Conservation (phyloP, 2,113 vertebrate genomes). For the Acanthisitta chloris region DNA sequence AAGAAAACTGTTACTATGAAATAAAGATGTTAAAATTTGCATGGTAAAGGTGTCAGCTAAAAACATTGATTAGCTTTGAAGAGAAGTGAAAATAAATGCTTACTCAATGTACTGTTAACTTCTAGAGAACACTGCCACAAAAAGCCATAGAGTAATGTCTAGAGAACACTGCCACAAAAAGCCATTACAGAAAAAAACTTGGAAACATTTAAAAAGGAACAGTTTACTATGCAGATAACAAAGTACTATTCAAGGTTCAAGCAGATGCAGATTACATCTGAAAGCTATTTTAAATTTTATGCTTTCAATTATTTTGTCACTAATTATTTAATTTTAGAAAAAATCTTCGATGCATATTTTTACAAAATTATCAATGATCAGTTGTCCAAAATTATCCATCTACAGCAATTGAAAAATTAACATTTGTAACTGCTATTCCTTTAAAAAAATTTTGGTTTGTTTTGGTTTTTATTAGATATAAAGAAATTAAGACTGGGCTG, state of each 20-base stretch:
- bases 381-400: neutral
- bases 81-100: neutral
- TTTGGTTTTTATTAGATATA: neutral
- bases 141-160: neutral
- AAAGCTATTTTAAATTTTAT: neutral
- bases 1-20: neutral
- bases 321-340: neutral
- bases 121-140: neutral
- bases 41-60: neutral
- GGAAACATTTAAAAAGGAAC: neutral
- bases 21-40: neutral
- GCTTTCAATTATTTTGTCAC: neutral
- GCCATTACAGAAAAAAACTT: neutral
- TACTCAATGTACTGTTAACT: neutral
- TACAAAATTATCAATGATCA: neutral
- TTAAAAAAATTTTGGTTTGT: neutral
- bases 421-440: neutral
- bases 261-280: neutral
- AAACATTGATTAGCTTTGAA: neutral
- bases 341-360: neutral
- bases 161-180: neutral
- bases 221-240: neutral
- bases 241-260: neutral
- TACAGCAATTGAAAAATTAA: neutral
- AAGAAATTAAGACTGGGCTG: neutral